phyloP scores from a whole-genome alignment of 2,888 invertebrate genomes.

The Sipha maydis region DNA sequence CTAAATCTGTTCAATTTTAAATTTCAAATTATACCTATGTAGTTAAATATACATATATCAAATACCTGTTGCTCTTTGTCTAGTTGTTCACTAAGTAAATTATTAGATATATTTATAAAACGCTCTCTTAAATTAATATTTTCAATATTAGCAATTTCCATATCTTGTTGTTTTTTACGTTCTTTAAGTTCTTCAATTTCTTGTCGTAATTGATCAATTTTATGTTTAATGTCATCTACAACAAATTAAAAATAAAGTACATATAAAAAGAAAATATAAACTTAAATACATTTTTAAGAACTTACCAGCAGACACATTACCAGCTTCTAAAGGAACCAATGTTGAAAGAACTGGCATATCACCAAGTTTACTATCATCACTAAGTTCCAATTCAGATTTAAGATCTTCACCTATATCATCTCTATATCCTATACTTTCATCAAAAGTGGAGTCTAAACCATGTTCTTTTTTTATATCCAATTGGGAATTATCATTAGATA shows the following conservation, averaged over 20 bases:
- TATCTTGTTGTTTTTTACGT: slow-evolving; percentile 81
- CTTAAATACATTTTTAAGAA: not conserved
- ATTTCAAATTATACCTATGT: too few species aligned
- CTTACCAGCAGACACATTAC: slow-evolving; percentile 49
- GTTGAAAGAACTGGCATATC: slow-evolving; percentile 54
- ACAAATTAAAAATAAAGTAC: slow-evolving; percentile 5
- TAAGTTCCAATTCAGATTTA: slow-evolving; percentile 57
- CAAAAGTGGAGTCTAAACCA: slow-evolving; percentile 52
- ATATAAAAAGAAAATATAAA: not conserved
- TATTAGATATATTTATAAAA: slow-evolving; percentile 83
- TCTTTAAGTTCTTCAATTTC: slow-evolving; percentile 81
- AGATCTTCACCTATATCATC: slow-evolving; percentile 55
- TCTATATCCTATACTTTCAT: slow-evolving; percentile 60
- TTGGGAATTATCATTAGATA: slow-evolving; percentile 65
- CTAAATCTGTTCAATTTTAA: too few species aligned
- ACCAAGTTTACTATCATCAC: slow-evolving; percentile 58
- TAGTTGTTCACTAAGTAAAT: slow-evolving; percentile 78
- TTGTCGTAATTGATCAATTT: slow-evolving; percentile 77
- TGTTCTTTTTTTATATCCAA: slow-evolving; percentile 52
- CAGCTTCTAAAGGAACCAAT: slow-evolving; percentile 56
- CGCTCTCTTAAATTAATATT: slow-evolving; percentile 84
- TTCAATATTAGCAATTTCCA: slow-evolving; percentile 85
- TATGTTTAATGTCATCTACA: slow-evolving; percentile 69
- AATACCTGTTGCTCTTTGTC: slow-evolving; percentile 73
- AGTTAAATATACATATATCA: not conserved